phyloP scores from a whole-genome alignment of 1,140 invertebrate species.

The Heterodera carotae region DNA sequence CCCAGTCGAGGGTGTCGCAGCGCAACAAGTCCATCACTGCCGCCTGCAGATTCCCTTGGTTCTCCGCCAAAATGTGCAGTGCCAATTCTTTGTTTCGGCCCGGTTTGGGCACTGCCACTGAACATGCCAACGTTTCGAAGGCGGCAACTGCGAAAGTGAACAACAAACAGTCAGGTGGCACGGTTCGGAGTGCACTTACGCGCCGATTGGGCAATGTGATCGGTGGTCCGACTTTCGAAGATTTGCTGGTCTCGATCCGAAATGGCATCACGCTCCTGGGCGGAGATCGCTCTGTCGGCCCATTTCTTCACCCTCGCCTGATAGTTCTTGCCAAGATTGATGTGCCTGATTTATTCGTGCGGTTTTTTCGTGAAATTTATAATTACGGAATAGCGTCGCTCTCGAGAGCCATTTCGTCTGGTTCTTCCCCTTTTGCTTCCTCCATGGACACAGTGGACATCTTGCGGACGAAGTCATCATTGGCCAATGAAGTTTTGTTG shows the following conservation, averaged over 20 bases:
- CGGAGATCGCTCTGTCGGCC: conserved; percentile 52
- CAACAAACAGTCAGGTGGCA: background rate
- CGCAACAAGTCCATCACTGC: conserved; percentile 63
- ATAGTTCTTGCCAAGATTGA: conserved; percentile 85
- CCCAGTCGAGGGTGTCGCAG: conserved; percentile 72
- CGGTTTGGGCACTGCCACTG: conserved; percentile 71
- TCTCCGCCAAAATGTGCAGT: conserved; percentile 77
- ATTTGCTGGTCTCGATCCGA: conserved; percentile 62
- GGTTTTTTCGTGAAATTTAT: conserved; percentile 14
- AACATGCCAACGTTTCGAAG: conserved; percentile 79
- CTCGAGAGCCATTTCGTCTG: conserved; percentile 20
- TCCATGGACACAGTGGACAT: conserved; percentile 54
- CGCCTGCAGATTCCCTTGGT: conserved; percentile 64
- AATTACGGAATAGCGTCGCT: conserved; percentile 29
- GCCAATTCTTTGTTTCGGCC: conserved; percentile 92
- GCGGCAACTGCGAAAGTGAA: conserved; percentile 60
- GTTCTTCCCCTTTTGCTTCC: conserved; percentile 37
- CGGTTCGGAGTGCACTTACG: conserved; percentile 39
- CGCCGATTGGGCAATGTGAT: conserved; percentile 54
- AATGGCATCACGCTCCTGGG: conserved; percentile 57
- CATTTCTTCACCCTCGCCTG: conserved; percentile 73
- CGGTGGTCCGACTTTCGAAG: conserved; percentile 57
- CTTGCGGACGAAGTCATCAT: conserved; percentile 50
- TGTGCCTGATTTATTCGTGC: conserved; percentile 68
- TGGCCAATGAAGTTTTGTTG: conserved; percentile 51